A percentile compares a stretch with the other conserved stretches of the same genome.
Evolutionary conservation across 1,140 invertebrate genomes (phyloP).

Genomic region (Proales similis): DNA sequence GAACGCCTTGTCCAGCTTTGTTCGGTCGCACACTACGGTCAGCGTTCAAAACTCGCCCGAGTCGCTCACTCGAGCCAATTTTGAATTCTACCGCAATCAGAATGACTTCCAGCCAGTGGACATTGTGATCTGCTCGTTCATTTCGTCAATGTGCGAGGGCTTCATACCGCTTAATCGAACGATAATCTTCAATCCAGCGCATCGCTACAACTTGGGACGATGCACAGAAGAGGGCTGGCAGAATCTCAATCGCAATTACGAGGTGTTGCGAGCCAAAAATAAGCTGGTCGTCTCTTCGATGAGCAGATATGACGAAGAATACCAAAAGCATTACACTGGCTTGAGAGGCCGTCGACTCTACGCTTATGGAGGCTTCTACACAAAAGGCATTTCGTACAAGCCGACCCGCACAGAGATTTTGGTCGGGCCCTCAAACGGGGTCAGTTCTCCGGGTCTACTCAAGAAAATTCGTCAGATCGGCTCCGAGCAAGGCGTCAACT

Average conservation of each 20-base stretch:
- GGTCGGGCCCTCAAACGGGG: neutral
- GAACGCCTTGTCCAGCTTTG: neutral
- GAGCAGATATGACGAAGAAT: slow-evolving; percentile 38
- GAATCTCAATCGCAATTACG: slow-evolving; percentile 37
- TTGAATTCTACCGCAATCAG: slow-evolving; percentile 38
- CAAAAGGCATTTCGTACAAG: neutral
- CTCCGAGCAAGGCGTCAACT: neutral
- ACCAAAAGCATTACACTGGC: slow-evolving; percentile 28
- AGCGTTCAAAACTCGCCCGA: neutral
- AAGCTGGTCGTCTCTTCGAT: neutral
- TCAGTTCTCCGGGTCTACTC: neutral
- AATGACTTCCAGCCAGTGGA: slow-evolving; percentile 38
- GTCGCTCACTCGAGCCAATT: slow-evolving; percentile 35
- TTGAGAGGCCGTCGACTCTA: neutral
- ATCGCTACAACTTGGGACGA: slow-evolving; percentile 38
- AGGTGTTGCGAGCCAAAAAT: neutral
- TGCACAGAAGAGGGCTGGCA: slow-evolving; percentile 38
- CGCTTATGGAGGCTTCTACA: slow-evolving; percentile 3
- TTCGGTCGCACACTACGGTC: neutral
- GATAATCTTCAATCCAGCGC: slow-evolving; percentile 35
- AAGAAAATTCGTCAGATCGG: neutral
- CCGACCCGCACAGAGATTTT: slow-evolving; percentile 1
- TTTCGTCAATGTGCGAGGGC: slow-evolving; percentile 37
- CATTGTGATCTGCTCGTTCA: slow-evolving; percentile 38
- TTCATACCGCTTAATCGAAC: slow-evolving; percentile 39